Evolutionary conservation across 2,888 invertebrate species (phyloP), one percentile per base, ranked within the genome.

Genomic region (Boloria selene): DNA sequence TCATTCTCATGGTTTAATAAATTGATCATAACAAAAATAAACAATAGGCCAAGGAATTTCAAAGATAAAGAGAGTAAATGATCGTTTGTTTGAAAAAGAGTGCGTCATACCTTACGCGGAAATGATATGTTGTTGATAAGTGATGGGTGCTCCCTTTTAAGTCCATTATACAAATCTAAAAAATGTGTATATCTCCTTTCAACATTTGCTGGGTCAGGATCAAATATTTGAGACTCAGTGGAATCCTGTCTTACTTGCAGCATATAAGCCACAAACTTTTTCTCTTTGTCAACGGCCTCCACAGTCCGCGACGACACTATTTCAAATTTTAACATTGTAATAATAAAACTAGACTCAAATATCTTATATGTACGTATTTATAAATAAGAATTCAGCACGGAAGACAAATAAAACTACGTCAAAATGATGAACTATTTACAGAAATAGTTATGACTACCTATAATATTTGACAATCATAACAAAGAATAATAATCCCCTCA

Each of bases 111-210:
- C 89, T 96, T 96, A 80, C 94, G 94, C 13, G 96, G 96, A 81
- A 96, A 96, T 59, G 89, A 84, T 6, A 95, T 80, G 67, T 79
- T 84, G 61, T 79, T 81, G 83, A 96, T 83, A 66, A 94, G 79
- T 44, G 84, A 76, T 0, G 95, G 93, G 79, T 91, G 89, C 58
- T 94, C 93, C 69, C 93, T 94, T 74, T 93, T 94, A 26, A 96
- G 83, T 2, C 91, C 89, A 72, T 91, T 93, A 77, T 94, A 95
- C 3, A 96, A 86, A 69, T 93, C 93, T 60, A 94, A 85, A 80
- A 96, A 96, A 75, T 96, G 94, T 7, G 95, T 95, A 80, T 96
- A 96, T 73, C 96, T 92, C 61, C 96, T 87, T 76, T 95, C 95
- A 56, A 96, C 94, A 68, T 93, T 93, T 0, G 94, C 94, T 17